Evolutionary conservation across 2,797 vertebrate genomes (phyloP).

Genomic region (Acrossocheilus fasciatus): DNA sequence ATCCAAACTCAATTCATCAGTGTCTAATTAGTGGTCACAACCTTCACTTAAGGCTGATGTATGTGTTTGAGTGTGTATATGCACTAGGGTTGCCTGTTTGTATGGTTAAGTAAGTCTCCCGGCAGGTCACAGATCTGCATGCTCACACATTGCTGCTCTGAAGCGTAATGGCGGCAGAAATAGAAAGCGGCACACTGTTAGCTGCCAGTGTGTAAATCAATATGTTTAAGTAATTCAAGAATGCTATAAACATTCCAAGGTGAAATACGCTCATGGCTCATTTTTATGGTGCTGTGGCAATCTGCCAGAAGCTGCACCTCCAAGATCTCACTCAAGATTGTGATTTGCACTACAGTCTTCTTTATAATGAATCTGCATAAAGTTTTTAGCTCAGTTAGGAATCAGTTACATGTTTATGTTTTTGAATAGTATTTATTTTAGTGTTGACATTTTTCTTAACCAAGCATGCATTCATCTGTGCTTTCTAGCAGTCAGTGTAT

Average conservation of each 20-base stretch:
- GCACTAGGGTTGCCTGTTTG: background rate
- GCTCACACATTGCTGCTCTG: conserved; percentile 55
- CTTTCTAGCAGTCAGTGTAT: background rate
- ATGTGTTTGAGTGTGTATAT: background rate
- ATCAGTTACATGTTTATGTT: background rate
- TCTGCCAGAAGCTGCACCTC: conserved; percentile 41
- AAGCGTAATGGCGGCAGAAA: conserved; percentile 62
- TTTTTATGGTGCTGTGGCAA: conserved; percentile 53
- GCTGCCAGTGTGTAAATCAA: conserved; percentile 63
- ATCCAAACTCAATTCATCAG: background rate
- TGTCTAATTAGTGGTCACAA: background rate
- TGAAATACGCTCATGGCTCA: conserved; percentile 55
- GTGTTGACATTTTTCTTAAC: background rate
- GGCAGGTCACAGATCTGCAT: conserved; percentile 47
- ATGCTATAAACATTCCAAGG: conserved; percentile 63
- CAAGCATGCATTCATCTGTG: background rate
- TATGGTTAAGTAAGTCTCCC: background rate
- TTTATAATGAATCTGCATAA: conserved; percentile 1
- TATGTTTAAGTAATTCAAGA: conserved; percentile 63
- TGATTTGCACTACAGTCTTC: background rate
- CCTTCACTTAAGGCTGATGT: background rate
- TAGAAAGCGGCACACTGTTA: conserved; percentile 58
- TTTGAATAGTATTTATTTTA: background rate
- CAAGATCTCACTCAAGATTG: background rate
- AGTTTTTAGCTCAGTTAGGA: background rate